Percentiles rank a stretch among this genome's conserved stretches.
Evolutionary conservation across 1,140 invertebrate genomes (phyloP).

Genomic region (Spodoptera litura): DNA sequence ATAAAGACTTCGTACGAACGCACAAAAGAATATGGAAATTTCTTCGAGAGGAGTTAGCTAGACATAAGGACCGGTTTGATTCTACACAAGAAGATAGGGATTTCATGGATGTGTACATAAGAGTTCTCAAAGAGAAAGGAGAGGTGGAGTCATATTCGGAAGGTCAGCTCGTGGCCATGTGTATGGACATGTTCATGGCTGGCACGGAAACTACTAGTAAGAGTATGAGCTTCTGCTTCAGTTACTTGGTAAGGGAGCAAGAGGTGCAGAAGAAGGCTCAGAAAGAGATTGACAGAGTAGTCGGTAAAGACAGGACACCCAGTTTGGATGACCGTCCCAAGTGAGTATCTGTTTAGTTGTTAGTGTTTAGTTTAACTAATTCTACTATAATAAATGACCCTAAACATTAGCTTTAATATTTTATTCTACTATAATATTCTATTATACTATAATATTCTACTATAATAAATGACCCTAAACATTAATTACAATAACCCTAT

Average conservation of each 20-base stretch:
- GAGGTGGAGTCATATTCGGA: conserved; percentile 87
- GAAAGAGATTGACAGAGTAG: conserved; percentile 92
- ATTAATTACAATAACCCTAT: no score
- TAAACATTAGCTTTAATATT: no score
- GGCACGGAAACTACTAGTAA: conserved; percentile 94
- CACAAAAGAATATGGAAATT: conserved; percentile 91
- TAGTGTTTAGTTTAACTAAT: no score
- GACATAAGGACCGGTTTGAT: conserved; percentile 90
- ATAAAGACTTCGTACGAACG: conserved; percentile 90
- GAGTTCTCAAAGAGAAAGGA: conserved; percentile 87
- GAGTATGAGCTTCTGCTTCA: conserved; percentile 91
- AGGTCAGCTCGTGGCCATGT: conserved; percentile 90
- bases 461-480: no score
- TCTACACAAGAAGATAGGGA: conserved; percentile 89
- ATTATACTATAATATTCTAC: no score
- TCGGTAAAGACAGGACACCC: conserved; percentile 90
- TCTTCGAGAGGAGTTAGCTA: conserved; percentile 90
- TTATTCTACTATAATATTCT: no score
- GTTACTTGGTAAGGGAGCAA: conserved; percentile 92
- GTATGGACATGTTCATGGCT: conserved; percentile 93
- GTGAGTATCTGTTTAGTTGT: conserved; percentile 82
- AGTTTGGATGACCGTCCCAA: conserved; percentile 89
- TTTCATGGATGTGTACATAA: conserved; percentile 94
- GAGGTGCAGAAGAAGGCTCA: conserved; percentile 92
- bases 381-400: no score